phyloP scores from a whole-genome alignment of 2,113 vertebrate genomes.

The Podarcis raffonei region DNA sequence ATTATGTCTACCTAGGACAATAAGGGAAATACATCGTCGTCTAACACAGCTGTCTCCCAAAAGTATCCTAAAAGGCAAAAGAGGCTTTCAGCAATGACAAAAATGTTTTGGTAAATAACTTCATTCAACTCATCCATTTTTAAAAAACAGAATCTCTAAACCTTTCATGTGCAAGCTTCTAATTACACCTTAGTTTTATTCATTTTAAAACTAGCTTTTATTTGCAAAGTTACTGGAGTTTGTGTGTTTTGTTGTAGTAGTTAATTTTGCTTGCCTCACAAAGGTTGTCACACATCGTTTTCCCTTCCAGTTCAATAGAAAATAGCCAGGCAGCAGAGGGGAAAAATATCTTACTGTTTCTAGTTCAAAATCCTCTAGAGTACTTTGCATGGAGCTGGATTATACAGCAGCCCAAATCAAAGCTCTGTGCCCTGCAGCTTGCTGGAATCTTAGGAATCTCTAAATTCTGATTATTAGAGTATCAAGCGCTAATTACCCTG shows the following conservation, averaged over 20 bases:
- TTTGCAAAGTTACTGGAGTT: background rate
- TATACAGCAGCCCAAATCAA: slow-evolving; percentile 1
- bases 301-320: background rate
- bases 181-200: background rate
- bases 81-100: background rate
- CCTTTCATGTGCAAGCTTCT: background rate
- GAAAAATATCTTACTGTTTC: background rate
- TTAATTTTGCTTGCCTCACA: background rate
- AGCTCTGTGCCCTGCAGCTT: background rate
- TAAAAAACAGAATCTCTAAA: background rate
- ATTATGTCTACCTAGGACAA: background rate
- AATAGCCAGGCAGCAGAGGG: background rate
- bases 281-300: background rate
- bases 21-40: background rate
- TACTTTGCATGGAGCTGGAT: background rate
- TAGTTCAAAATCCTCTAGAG: slow-evolving; percentile 9
- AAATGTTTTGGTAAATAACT: background rate
- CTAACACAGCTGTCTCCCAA: background rate
- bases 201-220: background rate
- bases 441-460: background rate
- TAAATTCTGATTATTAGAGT: slow-evolving; percentile 14
- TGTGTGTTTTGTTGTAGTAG: background rate
- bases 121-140: background rate
- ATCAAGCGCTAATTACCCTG: slow-evolving; percentile 5
- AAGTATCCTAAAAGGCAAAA: background rate